Conservation (phyloP, 2,113 vertebrate species). For the Pachypanchax playfairii region DNA sequence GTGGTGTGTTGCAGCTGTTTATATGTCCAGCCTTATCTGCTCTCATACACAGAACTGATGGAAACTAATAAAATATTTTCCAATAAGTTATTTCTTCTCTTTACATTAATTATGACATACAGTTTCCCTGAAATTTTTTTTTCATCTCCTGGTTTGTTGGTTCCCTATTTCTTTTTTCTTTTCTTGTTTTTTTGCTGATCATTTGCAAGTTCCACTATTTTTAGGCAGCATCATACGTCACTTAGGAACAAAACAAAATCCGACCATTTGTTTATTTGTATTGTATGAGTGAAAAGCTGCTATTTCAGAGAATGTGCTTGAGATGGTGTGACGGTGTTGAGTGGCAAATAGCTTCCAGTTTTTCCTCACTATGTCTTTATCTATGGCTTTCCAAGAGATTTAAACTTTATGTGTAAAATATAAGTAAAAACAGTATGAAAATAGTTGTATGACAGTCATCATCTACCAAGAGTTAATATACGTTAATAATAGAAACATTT, state of each 20-base stretch:
- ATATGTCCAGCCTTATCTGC: constrained; percentile 7
- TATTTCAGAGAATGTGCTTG: neutral
- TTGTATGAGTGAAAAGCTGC: neutral
- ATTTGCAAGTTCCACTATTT: neutral
- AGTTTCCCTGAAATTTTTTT: neutral
- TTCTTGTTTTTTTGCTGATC: neutral
- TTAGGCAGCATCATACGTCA: neutral
- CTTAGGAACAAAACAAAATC: neutral
- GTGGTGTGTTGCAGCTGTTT: constrained; percentile 25
- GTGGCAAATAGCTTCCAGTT: neutral
- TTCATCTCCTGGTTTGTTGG: neutral
- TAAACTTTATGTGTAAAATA: neutral
- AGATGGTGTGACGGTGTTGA: neutral
- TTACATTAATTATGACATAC: neutral
- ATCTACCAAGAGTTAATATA: neutral
- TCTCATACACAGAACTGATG: constrained; percentile 13
- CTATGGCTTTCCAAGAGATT: neutral
- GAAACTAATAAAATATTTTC: constrained; percentile 3
- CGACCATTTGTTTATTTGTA: neutral
- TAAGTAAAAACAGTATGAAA: no score
- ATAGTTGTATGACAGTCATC: no score
- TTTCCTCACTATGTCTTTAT: no score
- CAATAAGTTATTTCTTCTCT: neutral
- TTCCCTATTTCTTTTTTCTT: no score
- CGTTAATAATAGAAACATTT: neutral